A percentile compares a stretch with the other conserved stretches of the same genome.
phyloP scores from a whole-genome alignment of 1,140 invertebrate species.

The Nymphalis io region DNA sequence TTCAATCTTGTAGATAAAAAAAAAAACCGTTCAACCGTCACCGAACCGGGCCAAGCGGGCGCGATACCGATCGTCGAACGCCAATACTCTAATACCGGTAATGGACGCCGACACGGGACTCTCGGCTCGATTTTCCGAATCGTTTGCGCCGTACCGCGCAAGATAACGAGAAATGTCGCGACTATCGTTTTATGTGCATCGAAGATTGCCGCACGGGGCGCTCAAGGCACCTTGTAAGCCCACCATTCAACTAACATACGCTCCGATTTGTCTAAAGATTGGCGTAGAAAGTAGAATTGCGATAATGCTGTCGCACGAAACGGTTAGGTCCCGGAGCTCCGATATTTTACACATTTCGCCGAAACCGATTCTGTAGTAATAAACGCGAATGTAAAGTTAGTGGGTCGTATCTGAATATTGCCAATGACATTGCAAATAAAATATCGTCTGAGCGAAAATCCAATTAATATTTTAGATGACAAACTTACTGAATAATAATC shows the following conservation, averaged over 20 bases:
- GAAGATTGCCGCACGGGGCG: constrained; percentile 38
- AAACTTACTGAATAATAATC: background rate
- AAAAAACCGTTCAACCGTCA: constrained; percentile 15
- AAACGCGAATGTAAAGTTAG: constrained; percentile 12
- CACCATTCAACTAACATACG: constrained; percentile 23
- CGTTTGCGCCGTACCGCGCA: constrained; percentile 58
- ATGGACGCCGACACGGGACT: constrained; percentile 63
- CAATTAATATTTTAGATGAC: background rate
- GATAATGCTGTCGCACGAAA: constrained; percentile 11
- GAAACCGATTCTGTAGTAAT: constrained; percentile 1
- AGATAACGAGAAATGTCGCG: constrained; percentile 67
- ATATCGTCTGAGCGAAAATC: background rate
- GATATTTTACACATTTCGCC: constrained; percentile 11
- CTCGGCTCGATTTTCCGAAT: constrained; percentile 69
- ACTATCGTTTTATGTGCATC: constrained; percentile 58
- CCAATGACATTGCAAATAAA: background rate
- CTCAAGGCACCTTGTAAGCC: constrained; percentile 29
- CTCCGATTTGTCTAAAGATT: constrained; percentile 35
- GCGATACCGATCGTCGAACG: constrained; percentile 47
- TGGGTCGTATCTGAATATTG: constrained; percentile 9
- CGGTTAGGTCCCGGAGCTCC: background rate
- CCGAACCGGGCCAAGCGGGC: constrained; percentile 25
- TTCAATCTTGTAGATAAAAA: constrained; percentile 38
- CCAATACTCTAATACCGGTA: constrained; percentile 72
- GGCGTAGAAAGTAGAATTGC: constrained; percentile 14